phyloP scores from a whole-genome alignment of 2,888 invertebrate genomes.

The Rhagonycha lutea region DNA sequence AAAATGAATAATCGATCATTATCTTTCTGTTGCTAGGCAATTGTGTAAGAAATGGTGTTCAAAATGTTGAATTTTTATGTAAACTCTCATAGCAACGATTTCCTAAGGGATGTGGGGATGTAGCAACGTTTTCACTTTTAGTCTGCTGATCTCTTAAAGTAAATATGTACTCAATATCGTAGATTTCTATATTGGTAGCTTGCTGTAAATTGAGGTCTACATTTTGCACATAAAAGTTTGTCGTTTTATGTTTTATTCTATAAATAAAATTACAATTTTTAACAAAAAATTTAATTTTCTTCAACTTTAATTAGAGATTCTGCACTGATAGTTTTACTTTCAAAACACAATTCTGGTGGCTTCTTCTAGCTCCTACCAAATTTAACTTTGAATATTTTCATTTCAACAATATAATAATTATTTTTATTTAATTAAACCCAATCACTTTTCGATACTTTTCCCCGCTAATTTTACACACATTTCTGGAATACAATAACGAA shows the following conservation, averaged over 20 bases:
- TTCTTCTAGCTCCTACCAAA: too few relatives aligned
- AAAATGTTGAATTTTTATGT: constrained; percentile 1
- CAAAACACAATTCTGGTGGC: too few relatives aligned
- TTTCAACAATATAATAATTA: neutral
- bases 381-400: too few relatives aligned
- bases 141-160: constrained; percentile 29
- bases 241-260: neutral
- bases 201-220: constrained; percentile 1
- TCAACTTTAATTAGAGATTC: neutral
- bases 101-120: constrained; percentile 18
- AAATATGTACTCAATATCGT: constrained; percentile 31
- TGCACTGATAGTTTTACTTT: too few relatives aligned
- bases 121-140: constrained; percentile 31
- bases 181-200: constrained; percentile 54
- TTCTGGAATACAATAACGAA: neutral
- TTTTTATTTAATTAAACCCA: neutral
- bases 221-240: neutral
- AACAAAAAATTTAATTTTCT: neutral
- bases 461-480: neutral
- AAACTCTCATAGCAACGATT: constrained; percentile 1
- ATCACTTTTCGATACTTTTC: neutral
- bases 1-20: neutral
- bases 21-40: neutral
- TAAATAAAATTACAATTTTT: neutral
- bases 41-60: neutral